Evolutionary conservation across 2,113 vertebrate genomes (phyloP).

Genomic region (Catharus bicknelli): DNA sequence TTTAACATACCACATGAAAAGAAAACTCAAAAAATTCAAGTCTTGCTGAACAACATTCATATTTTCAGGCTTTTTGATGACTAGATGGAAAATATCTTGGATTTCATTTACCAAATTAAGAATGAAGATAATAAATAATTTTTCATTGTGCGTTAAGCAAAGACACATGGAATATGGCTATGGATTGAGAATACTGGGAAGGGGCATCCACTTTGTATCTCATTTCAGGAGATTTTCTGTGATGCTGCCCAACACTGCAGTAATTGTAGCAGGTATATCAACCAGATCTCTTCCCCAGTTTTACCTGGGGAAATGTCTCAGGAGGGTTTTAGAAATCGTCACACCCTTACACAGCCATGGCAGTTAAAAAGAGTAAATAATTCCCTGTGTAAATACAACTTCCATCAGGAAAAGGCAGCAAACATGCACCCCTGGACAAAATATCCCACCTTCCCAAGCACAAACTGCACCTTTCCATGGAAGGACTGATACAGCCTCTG

Average conservation of each 20-base stretch:
- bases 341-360: background rate
- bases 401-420: background rate
- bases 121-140: background rate
- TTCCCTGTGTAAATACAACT: background rate
- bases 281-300: background rate
- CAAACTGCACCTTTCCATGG: background rate
- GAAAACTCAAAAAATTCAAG: conserved; percentile 10
- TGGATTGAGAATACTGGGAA: background rate
- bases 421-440: background rate
- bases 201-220: background rate
- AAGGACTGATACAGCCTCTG: background rate
- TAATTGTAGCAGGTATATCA: background rate
- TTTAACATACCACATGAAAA: background rate
- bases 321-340: background rate
- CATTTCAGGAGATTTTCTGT: background rate
- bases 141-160: background rate
- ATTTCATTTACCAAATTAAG: background rate
- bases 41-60: conserved; percentile 1
- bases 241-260: background rate
- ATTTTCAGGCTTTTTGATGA: conserved; percentile 26
- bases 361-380: background rate
- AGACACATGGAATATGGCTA: background rate
- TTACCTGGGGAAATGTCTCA: background rate
- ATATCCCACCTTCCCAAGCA: background rate
- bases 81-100: background rate